A percentile compares a stretch with the other conserved stretches of the same genome.
Conservation (phyloP, 35 echinoderm and acorn worm species). For the Strongylocentrotus purpuratus region DNA sequence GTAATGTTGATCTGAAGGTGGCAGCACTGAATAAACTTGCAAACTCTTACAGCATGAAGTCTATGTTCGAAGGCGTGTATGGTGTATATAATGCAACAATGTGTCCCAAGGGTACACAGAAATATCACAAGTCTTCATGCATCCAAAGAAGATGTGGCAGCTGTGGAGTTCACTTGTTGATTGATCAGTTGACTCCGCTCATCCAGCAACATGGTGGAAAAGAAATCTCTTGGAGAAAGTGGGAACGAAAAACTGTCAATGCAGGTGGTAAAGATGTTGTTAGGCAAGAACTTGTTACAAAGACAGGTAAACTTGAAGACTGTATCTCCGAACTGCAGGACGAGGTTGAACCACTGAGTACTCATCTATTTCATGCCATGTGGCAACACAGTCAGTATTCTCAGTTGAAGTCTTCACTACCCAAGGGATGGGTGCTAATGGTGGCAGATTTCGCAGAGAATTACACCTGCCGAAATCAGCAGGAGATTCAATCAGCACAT, state of each 20-base stretch:
- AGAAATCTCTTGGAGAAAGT: neutral
- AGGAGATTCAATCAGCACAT: neutral
- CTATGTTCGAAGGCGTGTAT: neutral
- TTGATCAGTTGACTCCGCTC: neutral
- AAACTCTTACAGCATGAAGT: neutral
- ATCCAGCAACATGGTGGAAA: neutral
- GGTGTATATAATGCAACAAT: neutral
- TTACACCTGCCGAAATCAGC: neutral
- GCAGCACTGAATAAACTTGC: neutral
- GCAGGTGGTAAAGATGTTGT: neutral
- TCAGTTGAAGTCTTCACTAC: neutral
- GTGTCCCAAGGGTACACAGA: neutral
- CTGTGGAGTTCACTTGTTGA: neutral
- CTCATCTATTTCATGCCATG: neutral
- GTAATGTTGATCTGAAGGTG: neutral
- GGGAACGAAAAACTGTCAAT: neutral
- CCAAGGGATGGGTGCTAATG: neutral
- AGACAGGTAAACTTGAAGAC: neutral
- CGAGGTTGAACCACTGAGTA: neutral
- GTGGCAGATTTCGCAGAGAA: neutral
- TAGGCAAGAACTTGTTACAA: neutral
- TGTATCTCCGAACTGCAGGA: neutral
- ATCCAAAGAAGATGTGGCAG: neutral
- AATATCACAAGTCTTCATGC: neutral
- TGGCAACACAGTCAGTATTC: neutral